A percentile compares a stretch with the other conserved stretches of the same genome.
Conservation (phyloP, 2,113 vertebrate genomes). For the Eretmochelys imbricata region DNA sequence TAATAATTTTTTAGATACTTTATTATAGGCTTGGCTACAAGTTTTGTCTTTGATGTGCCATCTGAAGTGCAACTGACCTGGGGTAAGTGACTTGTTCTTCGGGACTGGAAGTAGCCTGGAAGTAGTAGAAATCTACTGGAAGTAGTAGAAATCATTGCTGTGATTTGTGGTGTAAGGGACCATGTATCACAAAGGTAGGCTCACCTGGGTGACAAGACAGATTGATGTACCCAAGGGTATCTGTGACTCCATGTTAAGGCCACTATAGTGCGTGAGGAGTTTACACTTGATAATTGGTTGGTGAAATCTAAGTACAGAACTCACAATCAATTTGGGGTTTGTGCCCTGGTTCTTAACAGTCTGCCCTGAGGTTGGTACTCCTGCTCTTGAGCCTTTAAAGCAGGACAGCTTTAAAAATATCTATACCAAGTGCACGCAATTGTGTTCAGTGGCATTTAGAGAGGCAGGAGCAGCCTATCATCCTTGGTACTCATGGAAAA, state of each 20-base stretch:
- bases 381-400: not conserved
- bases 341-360: not conserved
- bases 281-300: not conserved
- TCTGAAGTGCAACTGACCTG: not conserved
- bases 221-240: not conserved
- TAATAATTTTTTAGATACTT: not conserved
- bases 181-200: not conserved
- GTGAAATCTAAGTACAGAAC: not conserved
- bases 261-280: not conserved
- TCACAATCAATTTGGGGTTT: not conserved
- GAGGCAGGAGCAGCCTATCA: not conserved
- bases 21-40: not conserved
- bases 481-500: not conserved
- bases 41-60: not conserved
- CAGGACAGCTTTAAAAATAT: not conserved
- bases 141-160: not conserved
- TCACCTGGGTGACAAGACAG: not conserved
- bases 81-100: not conserved
- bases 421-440: fast-evolving
- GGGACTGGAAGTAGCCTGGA: not conserved
- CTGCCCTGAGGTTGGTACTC: not conserved
- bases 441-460: not conserved
- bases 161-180: not conserved
- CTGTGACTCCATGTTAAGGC: not conserved
- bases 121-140: too few species aligned